Evolutionary conservation across 2,888 invertebrate species (phyloP).

Genomic region (Romanomermis culicivorax): DNA sequence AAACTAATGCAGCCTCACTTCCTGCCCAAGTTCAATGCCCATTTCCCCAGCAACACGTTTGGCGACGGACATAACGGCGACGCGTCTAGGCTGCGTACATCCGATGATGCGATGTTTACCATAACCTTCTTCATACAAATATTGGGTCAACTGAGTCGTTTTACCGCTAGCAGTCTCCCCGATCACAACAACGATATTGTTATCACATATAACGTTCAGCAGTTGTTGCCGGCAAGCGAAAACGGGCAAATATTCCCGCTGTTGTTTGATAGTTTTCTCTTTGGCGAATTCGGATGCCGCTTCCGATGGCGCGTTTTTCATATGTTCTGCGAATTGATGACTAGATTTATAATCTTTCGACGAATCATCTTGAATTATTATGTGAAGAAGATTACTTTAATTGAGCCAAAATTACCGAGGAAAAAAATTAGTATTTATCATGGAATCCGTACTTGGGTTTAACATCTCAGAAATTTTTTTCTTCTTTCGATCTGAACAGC

Average conservation of each 20-base stretch:
- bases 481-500: too few species aligned
- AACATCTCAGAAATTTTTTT: too few species aligned
- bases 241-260: slow-evolving; percentile 72
- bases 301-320: slow-evolving; percentile 36
- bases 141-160: slow-evolving; percentile 91
- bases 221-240: slow-evolving; percentile 77
- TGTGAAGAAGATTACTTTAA: too few species aligned
- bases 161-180: slow-evolving; percentile 89
- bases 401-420: too few species aligned
- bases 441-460: too few species aligned
- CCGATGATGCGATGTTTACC: slow-evolving; percentile 79
- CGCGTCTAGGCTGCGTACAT: slow-evolving; percentile 82
- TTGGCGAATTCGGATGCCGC: slow-evolving; percentile 57
- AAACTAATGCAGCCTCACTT: too few species aligned
- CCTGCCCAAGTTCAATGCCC: slow-evolving; percentile 62
- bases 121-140: slow-evolving; percentile 79
- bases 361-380: too few species aligned
- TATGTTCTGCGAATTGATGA: slow-evolving; percentile 87
- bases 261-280: slow-evolving; percentile 52
- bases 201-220: slow-evolving; percentile 38
- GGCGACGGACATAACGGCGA: slow-evolving; percentile 98
- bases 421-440: too few species aligned
- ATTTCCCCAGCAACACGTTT: slow-evolving; percentile 97
- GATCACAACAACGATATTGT: slow-evolving; percentile 80
- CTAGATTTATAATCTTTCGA: slow-evolving; percentile 6